Evolutionary conservation across 2,888 invertebrate genomes (phyloP).

Genomic region (Ephialtes manifestator): DNA sequence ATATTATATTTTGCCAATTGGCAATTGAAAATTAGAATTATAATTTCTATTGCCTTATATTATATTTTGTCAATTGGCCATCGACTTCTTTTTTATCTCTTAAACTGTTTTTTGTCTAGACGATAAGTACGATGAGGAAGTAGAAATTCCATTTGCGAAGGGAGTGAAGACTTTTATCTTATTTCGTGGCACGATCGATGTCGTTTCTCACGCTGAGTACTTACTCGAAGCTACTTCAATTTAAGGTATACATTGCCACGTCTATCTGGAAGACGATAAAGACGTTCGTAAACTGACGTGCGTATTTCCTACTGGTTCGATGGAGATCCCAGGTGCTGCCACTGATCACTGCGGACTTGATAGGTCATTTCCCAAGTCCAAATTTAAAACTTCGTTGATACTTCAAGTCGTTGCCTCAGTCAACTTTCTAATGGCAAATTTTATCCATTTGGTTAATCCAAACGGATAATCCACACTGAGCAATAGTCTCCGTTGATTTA

Average conservation of each 20-base stretch:
- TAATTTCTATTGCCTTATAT: no score
- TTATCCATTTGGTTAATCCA: neutral
- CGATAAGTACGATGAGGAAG: neutral
- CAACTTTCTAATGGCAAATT: neutral
- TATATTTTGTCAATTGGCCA: no score
- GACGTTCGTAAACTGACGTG: neutral
- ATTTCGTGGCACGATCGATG: conserved; percentile 16
- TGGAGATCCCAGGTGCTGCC: neutral
- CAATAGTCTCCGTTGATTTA: no score
- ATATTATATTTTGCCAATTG: no score
- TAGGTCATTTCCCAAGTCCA: neutral
- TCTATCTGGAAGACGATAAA: neutral
- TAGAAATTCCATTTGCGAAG: conserved; percentile 9
- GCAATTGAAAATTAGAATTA: no score
- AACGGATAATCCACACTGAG: no score
- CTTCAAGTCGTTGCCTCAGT: neutral
- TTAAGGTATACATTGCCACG: conserved; percentile 7
- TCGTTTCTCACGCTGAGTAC: conserved; percentile 26
- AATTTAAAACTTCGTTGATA: neutral
- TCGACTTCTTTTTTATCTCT: neutral
- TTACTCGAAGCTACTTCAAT: conserved; percentile 1
- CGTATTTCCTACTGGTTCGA: neutral
- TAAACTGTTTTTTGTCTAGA: neutral
- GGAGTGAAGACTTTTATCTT: neutral
- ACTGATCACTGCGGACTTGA: neutral